Evolutionary conservation across 1,140 invertebrate genomes (phyloP), one percentile per base, ranked within the genome.

Genomic region (Zaprionus davidi): DNA sequence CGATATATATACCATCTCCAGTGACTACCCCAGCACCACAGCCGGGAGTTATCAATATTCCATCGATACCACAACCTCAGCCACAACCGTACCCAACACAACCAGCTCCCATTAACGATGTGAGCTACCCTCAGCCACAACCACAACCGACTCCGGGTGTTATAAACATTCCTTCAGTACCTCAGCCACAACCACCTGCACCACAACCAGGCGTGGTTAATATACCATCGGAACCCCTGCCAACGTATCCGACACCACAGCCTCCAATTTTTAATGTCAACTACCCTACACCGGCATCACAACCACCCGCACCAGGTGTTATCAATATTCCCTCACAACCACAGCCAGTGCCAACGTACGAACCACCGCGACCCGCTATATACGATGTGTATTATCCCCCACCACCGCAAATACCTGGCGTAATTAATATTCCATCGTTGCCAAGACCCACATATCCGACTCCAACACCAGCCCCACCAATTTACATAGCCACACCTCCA

Each of bases 51-150:
- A 44, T 81, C 0, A 85, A 85, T n/a, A 79, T 85, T 7, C 78
- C 81, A 2, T 78, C 73, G 0, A 13, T 49, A 9, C 62, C 66
- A 5, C 68, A 77, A 17, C 46, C 71, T 2, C 57, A 67, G 5
- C 49, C 70, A 15, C 13, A 31, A 5, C 67, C 67, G 12, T 26
- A 28, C 36, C 44, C 59, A 62, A 12, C 49, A 28, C 49, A 22
- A 7, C 38, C 55, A 44, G n/a, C 53, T 28, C 97, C 96, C 88
- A 96, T 96, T 11, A 94, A 94, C 28, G 95, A 95, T 87, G 95
- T 96, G 5, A 74, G 56, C 11, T 73, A 84, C 41, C 69, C 82
- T 26, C 57, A 41, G 22, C 57, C 28, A 34, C 46, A 38, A 38
- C 15, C 2, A 55, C 73, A 26, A 67, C 60, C 55, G 2, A 59